These are phyloP conservation scores for Myripristis jacobus DNA, from an alignment of 2,797 vertebrate species.

Conservation along the genomic window DNA sequence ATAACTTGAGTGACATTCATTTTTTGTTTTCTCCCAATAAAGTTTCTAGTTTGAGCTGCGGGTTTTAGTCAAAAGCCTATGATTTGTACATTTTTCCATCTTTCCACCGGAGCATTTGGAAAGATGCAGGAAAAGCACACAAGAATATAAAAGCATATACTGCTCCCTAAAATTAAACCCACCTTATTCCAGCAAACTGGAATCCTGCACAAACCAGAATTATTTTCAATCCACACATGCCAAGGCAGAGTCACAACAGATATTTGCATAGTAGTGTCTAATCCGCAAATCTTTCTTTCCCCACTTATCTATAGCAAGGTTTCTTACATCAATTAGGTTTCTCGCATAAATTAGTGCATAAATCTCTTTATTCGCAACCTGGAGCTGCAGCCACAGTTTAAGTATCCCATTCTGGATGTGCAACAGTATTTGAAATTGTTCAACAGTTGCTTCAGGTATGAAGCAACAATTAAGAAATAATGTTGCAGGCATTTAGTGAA, in stretches of 20 bases:
- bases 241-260: constrained; percentile 6
- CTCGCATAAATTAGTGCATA: too few species aligned
- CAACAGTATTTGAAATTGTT: background rate
- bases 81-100: background rate
- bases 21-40: background rate
- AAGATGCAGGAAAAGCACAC: background rate
- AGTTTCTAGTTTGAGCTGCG: background rate
- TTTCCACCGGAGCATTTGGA: background rate
- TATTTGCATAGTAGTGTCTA: constrained; percentile 1
- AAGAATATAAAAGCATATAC: background rate
- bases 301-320: background rate
- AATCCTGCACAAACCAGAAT: constrained; percentile 10
- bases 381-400: background rate
- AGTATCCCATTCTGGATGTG: background rate
- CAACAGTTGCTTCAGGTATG: background rate
- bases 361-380: background rate
- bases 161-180: background rate
- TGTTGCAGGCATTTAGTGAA: too few species aligned
- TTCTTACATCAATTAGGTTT: too few species aligned
- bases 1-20: constrained; percentile 9
- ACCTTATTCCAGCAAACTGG: background rate
- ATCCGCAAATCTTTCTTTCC: background rate
- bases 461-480: background rate
- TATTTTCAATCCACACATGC: background rate
- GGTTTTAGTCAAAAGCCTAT: background rate